A percentile compares a stretch with the other conserved stretches of the same genome.
Evolutionary conservation across 2,797 vertebrate species (phyloP).

Genomic region (Ctenopoma kingsleyae): DNA sequence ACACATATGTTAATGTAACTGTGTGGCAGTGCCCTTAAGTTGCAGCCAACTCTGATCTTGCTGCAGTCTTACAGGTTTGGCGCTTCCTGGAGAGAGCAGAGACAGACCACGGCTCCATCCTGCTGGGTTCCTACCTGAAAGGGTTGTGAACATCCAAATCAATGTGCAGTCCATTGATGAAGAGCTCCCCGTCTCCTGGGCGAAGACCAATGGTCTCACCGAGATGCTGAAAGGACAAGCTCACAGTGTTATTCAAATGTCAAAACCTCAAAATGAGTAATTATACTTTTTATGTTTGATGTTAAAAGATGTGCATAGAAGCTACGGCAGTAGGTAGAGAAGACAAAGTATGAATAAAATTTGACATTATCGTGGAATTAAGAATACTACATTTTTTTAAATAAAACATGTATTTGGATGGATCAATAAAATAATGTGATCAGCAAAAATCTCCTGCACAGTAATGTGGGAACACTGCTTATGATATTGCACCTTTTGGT

Average conservation of each 20-base stretch:
- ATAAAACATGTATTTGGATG: slow-evolving; percentile 23
- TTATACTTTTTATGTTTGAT: slow-evolving; percentile 26
- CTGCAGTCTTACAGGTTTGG: slow-evolving; percentile 27
- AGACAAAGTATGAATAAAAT: slow-evolving; percentile 32
- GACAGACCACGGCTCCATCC: slow-evolving; percentile 17
- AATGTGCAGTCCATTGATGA: slow-evolving; percentile 93
- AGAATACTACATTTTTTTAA: slow-evolving; percentile 43
- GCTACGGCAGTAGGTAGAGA: slow-evolving; percentile 10
- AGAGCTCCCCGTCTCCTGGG: slow-evolving; percentile 91
- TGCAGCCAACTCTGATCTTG: slow-evolving; percentile 28
- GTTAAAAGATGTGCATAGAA: slow-evolving; percentile 24
- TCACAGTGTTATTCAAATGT: slow-evolving; percentile 35
- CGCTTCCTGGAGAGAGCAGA: slow-evolving; percentile 27
- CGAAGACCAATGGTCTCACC: slow-evolving; percentile 88
- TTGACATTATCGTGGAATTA: slow-evolving; percentile 25
- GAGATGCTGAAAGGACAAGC: slow-evolving; percentile 84
- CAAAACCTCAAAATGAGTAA: slow-evolving; percentile 33
- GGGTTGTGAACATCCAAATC: slow-evolving; percentile 91
- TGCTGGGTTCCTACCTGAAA: slow-evolving; percentile 88
- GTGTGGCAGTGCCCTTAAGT: slow-evolving; percentile 11
- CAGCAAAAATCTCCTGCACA: slow-evolving; percentile 40
- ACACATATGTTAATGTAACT: slow-evolving; percentile 1
- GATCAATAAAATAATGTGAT: slow-evolving; percentile 22
- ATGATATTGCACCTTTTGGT: slow-evolving; percentile 92
- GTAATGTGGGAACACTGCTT: slow-evolving; percentile 56